Conservation (phyloP, 2,888 invertebrate species). For the Mimumesa dahlbomi region DNA sequence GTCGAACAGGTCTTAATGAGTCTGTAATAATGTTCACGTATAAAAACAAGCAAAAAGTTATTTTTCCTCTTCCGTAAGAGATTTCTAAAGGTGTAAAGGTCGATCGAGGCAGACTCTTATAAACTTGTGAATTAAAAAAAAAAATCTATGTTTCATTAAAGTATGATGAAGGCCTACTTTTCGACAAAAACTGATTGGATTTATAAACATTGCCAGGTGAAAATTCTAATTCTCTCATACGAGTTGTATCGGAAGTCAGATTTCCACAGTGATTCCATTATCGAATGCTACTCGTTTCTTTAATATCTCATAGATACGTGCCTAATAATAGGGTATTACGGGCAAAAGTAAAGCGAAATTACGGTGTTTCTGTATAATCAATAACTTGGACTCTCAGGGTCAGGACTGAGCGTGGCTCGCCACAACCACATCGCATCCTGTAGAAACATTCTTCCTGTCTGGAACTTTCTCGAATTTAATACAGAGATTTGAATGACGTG, state of each 20-base stretch:
- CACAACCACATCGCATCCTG: conserved; percentile 18
- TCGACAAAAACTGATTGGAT: too few relatives aligned
- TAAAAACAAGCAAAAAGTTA: too few relatives aligned
- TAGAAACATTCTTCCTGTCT: conserved; percentile 4
- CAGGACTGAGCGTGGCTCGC: conserved; percentile 16
- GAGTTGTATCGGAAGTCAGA: conserved; percentile 10
- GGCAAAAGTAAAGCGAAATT: conserved; percentile 39
- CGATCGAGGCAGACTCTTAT: too few relatives aligned
- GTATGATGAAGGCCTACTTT: too few relatives aligned
- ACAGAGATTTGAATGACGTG: not conserved
- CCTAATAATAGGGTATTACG: conserved; percentile 51
- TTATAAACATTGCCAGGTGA: too few relatives aligned
- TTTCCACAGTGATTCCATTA: conserved; percentile 20
- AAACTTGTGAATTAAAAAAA: too few relatives aligned
- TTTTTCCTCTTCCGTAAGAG: too few relatives aligned
- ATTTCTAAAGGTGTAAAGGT: too few relatives aligned
- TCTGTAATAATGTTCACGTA: too few relatives aligned
- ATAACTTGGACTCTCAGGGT: conserved; percentile 47
- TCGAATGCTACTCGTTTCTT: not conserved
- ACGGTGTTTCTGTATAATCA: conserved; percentile 47
- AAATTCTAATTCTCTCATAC: not conserved
- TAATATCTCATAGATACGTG: conserved; percentile 16
- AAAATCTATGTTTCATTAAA: too few relatives aligned
- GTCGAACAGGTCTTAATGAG: too few relatives aligned
- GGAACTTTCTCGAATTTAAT: conserved; percentile 8